These are phyloP conservation scores for Dinothrombium tinctorium DNA, from an alignment of 1,140 invertebrate species.

Conservation along the genomic window DNA sequence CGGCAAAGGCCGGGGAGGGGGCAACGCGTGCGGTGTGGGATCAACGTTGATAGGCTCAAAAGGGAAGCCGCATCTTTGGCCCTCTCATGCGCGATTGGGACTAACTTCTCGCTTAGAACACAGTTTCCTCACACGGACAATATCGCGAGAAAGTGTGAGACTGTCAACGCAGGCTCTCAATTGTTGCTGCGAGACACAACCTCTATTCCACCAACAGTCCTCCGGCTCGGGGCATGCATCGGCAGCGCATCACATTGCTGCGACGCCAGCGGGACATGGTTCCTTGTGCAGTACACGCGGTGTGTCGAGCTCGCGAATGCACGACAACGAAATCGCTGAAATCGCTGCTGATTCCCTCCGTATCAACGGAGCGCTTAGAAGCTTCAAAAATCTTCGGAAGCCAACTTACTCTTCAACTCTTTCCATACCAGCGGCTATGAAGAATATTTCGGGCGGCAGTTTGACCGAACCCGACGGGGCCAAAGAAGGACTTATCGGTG, in stretches of 20 bases:
- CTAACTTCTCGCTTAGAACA: conserved; percentile 16
- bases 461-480: conserved; percentile 36
- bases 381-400: conserved; percentile 91
- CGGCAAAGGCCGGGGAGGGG: conserved; percentile 1
- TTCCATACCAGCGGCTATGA: conserved; percentile 78
- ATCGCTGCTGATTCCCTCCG: conserved; percentile 88
- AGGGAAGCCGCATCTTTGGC: conserved; percentile 15
- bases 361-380: conserved; percentile 83
- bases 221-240: conserved; percentile 45
- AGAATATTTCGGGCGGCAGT: conserved; percentile 26
- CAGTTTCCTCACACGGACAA: conserved; percentile 15
- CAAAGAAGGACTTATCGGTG: conserved; percentile 12
- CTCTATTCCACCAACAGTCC: conserved; percentile 21
- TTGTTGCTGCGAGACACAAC: conserved; percentile 3
- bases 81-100: conserved; percentile 15
- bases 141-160: conserved; percentile 16
- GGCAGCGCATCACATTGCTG: conserved; percentile 18
- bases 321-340: conserved; percentile 56
- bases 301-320: neutral
- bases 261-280: conserved; percentile 11
- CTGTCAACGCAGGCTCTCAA: conserved; percentile 11
- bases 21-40: too few relatives aligned
- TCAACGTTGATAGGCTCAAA: conserved; percentile 1
- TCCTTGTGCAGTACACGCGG: neutral
- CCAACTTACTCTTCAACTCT: conserved; percentile 59